Evolutionary conservation across 2,113 vertebrate species (phyloP), one percentile per base, ranked within the genome.

Genomic region (Grantiella picta): DNA sequence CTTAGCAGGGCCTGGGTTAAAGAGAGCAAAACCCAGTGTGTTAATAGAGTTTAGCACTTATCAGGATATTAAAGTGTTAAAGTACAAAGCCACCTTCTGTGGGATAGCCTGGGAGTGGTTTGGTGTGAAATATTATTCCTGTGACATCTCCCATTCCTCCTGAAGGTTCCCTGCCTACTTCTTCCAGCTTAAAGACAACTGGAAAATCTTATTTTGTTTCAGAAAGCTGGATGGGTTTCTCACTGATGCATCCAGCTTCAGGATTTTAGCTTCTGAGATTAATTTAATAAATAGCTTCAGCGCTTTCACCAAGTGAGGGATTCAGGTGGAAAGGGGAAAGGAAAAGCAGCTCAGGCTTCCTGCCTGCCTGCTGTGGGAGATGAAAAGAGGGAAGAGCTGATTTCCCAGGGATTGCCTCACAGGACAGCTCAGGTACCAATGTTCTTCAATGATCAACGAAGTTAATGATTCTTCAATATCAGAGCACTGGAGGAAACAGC

Each of bases 1-100:
- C 96, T 97, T 73, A 98, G 10, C 78, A 99, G 93, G 4, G 98
- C 98, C 99, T 99, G 60, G 78, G 47, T 38, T 36, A 75, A 93
- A 87, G 81, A 88, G 65, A 79, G 77, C 57, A 92, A 94, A 66
- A 47, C 4, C 29, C 38, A 28, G 5, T 4, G 66, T 19, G 33
- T 66, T 84, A 69, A 66, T 35, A 45, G 47, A 49, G 16, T 49
- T 78, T 3, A 27, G 49, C 27, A 57, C 14, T 40, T n/a, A 28
- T 36, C 72, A 24, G 69, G 80, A n/a, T 49, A 64, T 81, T 47
- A 33, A 64, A 82, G 45, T 56, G 47, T 5, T 59, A 1, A 31
- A 81, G 49, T 1, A 28, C 38, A n/a, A 29, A 21, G 53, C 15
- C 47, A 75, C 69, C 29, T 36, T 53, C 80, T 72, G 60, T 10